A percentile compares a stretch with the other conserved stretches of the same genome.
phyloP scores from a whole-genome alignment of 2,113 vertebrate species.

The Myotis yumanensis region DNA sequence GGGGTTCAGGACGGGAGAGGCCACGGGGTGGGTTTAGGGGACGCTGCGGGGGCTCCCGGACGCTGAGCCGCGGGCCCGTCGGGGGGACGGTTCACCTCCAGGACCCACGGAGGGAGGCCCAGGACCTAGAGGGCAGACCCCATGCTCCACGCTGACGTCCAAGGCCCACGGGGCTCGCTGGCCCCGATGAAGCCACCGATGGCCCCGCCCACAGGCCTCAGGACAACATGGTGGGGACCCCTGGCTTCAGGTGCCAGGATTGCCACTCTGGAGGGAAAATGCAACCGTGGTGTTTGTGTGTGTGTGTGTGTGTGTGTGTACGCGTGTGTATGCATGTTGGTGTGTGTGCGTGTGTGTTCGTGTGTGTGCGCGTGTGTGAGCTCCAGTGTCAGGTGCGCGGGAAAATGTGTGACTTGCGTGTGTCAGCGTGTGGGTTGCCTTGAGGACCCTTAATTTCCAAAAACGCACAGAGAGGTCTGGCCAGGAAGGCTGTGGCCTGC shows the following conservation, averaged over 20 bases:
- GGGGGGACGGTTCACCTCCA: fast-evolving
- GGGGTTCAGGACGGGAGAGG: fast-evolving
- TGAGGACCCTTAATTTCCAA: not conserved
- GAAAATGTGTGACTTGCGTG: fast-evolving
- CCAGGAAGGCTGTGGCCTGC: not conserved
- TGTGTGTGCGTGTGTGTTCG: not conserved
- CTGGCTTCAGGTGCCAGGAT: not conserved
- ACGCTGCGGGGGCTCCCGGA: not conserved
- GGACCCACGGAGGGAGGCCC: not conserved
- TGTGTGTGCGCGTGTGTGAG: fast-evolving
- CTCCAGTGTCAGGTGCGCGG: not conserved
- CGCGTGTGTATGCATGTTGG: not conserved
- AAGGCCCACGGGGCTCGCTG: fast-evolving
- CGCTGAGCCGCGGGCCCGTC: fast-evolving
- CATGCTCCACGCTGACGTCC: fast-evolving
- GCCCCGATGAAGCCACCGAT: fast-evolving
- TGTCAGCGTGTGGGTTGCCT: not conserved
- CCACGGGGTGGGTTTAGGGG: fast-evolving
- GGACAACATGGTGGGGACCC: fast-evolving
- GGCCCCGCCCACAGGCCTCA: fast-evolving
- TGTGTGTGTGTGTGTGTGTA: not conserved
- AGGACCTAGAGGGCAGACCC: no score
- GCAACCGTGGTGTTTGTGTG: not conserved
- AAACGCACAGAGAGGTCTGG: not conserved
- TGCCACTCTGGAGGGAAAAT: not conserved